Evolutionary conservation across 1,140 invertebrate genomes (phyloP), one percentile per base, ranked within the genome.

Genomic region (Melitaea cinxia): DNA sequence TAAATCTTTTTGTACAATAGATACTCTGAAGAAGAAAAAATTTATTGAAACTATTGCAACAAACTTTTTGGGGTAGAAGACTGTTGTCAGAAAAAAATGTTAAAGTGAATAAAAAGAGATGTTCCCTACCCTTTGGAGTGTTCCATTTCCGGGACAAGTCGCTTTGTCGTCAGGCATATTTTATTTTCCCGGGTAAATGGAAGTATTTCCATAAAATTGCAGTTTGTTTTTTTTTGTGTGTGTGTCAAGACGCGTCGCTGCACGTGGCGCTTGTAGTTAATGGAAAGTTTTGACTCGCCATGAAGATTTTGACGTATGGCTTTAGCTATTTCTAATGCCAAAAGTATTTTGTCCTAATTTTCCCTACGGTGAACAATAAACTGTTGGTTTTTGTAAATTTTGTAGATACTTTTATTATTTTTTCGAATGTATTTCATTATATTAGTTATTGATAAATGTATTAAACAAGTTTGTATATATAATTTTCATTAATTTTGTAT

Each of bases 81-180:
- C 19, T 47, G 1, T 47, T 23, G 19, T 24, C 9, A 23, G 7
- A 23, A 47, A 47, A 58, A 49, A 58, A 60, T 60, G 30, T 56
- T 35, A 59, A 74, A 72, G 70, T 66, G 78, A 68, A 85, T 86
- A 86, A 86, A 86, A 47, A 86, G 86, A 74, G 52, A 69, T 58
- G 56, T 66, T 70, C 61, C 81, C 69, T 85, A 76, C 72, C 75
- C 68, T 74, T 69, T 77, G 55, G 77, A 85, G 80, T 77, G 80
- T 73, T 76, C 80, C 78, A 78, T 77, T 83, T 91, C 88, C 88
- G 78, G 84, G 68, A 91, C 86, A 91, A 89, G 85, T 83, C 78
- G 83, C 79, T 91, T 85, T 91, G 88, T 89, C 85, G 84, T 78
- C 70, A 68, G 72, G 71, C 68, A 83, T 83, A 84, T 80, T 81